Evolutionary conservation across 2,113 vertebrate species (phyloP).

Genomic region (Ictalurus punctatus): DNA sequence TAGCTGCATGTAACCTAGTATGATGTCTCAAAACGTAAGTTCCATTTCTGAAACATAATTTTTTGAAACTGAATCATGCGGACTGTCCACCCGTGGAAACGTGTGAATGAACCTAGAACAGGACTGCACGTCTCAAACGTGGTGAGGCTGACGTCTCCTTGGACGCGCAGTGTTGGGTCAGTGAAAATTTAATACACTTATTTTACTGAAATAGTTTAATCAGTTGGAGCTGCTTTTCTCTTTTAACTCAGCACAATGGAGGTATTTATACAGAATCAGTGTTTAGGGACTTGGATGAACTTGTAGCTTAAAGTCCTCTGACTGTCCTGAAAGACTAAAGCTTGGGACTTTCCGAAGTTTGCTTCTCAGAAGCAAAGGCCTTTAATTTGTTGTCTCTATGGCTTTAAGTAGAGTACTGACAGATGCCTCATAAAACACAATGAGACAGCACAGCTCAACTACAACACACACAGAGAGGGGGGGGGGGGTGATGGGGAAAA

Average conservation of each 20-base stretch:
- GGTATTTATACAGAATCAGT: neutral
- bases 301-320: neutral
- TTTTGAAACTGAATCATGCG: neutral
- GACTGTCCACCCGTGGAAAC: neutral
- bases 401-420: conserved; percentile 17
- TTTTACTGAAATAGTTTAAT: neutral
- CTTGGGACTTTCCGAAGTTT: neutral
- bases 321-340: neutral
- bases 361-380: neutral
- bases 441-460: neutral
- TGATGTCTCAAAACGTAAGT: neutral
- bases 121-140: neutral
- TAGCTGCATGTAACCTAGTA: too few species aligned
- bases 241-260: neutral
- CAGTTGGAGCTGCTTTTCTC: neutral
- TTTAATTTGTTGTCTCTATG: conserved; percentile 14
- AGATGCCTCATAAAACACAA: conserved; percentile 14
- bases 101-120: neutral
- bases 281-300: neutral
- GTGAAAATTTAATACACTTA: neutral
- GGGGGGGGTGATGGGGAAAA: neutral
- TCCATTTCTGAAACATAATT: neutral
- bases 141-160: neutral
- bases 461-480: neutral
- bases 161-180: neutral